phyloP scores from a whole-genome alignment of 2,888 invertebrate genomes.

The Acanthosepion pharaonis region DNA sequence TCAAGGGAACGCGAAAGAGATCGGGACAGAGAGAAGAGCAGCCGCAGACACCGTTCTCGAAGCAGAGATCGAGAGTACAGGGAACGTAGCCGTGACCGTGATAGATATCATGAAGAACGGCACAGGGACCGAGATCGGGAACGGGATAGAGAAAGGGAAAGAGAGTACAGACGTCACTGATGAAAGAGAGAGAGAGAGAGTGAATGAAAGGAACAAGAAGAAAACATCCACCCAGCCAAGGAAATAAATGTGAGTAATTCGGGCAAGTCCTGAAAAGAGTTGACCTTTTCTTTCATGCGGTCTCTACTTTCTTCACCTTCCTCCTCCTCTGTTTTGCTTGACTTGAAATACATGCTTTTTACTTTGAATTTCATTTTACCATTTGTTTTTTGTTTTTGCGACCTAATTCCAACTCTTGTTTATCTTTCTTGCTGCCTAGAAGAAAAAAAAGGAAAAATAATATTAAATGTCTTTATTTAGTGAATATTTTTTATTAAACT shows the following conservation, averaged over 20 bases:
- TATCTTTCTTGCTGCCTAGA: background rate
- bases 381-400: background rate
- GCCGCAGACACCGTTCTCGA: conserved; percentile 73
- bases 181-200: background rate
- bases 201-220: background rate
- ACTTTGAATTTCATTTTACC: background rate
- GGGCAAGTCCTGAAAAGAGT: background rate
- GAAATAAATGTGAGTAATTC: background rate
- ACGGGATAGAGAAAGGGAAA: conserved; percentile 70
- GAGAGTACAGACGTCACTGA: conserved; percentile 64
- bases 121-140: conserved; percentile 68
- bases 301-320: background rate
- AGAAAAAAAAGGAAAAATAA: background rate
- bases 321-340: background rate
- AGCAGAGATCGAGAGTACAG: conserved; percentile 78
- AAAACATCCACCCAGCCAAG: background rate
- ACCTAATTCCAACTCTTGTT: background rate
- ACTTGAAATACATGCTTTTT: background rate
- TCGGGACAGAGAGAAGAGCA: conserved; percentile 70
- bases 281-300: no score
- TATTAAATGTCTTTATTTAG: background rate
- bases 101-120: conserved; percentile 73
- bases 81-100: conserved; percentile 78
- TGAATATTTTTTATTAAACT: background rate
- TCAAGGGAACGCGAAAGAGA: conserved; percentile 82